Base-by-base conservation (phyloP, 2,888 invertebrate genomes). In the Tenthredo notha region DNA sequence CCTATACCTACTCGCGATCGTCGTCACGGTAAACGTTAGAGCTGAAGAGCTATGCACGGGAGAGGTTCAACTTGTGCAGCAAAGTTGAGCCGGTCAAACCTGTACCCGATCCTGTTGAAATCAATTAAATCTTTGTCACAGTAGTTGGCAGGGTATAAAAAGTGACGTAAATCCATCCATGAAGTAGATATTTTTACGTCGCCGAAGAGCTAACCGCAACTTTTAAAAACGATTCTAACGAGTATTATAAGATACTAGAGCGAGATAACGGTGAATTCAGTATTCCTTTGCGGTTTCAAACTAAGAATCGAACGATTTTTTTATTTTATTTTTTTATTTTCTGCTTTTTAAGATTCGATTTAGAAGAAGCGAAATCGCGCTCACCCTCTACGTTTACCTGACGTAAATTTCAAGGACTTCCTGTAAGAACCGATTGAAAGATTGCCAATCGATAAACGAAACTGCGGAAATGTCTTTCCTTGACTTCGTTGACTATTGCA, bases 381-480 rank as follows among this genome's bases (percentile, higher is more conserved):
- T 43, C 18, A 21, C 43, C 15, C 43, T 25, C 12, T 2, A 21
- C 9, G 9, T 21, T 9, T 50, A 70, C 67, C 67, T 83, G 47
- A 67, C 67, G 50, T 9, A 83, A 83, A 47, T 83, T 67, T 70
- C 83, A 83, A 83, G 70, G 83, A 83, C 47, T 83, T 83, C 18
- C 67, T 67, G 43, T 10, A 37, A 25, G 15, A 80, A 40, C 21
- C 37, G 80, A 33, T 43, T 21, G 43, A 67, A 83, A 83, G 67
- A 70, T 70, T 83, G 83, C 83, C 83, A 83, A 83, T 83, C 83
- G 83, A 83, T 83, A 80, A 61, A 80, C 80, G 80, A 80, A 80
- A 80, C 80, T 80, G 33, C 83, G 83, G 83, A 83, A 83, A 83
- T 33, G 67, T 67, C 33, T 83, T 83, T 80, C 80, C 80, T 80